Percentiles rank a stretch among this genome's conserved stretches.
These are phyloP conservation scores for Macquaria ambigua DNA, from an alignment of 2,113 vertebrate genomes.

Conservation along the genomic window DNA sequence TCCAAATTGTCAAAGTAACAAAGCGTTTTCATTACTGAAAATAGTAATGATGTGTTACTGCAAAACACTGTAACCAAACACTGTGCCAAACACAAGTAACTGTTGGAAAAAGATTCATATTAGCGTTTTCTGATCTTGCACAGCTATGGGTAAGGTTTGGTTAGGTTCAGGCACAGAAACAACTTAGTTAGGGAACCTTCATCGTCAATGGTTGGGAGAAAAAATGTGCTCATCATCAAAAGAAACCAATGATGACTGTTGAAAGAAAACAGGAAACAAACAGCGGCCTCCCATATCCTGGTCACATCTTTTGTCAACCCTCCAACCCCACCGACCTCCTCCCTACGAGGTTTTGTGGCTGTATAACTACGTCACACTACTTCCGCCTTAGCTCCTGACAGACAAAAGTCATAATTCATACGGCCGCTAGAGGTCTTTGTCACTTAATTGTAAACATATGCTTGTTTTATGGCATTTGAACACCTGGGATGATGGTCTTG, in stretches of 20 bases:
- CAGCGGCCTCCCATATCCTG: neutral
- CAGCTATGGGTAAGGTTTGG: neutral
- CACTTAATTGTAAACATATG: too few species aligned
- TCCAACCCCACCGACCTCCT: neutral
- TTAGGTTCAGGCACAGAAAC: neutral
- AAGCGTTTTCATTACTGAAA: neutral
- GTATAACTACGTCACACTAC: neutral
- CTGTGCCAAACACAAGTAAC: neutral
- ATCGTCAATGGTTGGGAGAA: neutral
- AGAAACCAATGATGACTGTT: neutral
- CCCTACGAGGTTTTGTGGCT: neutral
- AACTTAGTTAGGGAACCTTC: neutral
- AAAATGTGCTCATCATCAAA: neutral
- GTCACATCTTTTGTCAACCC: neutral
- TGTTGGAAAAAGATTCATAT: neutral
- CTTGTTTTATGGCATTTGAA: too few species aligned
- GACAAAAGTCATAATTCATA: neutral
- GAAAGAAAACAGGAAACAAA: neutral
- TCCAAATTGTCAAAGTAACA: neutral
- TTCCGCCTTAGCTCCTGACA: neutral
- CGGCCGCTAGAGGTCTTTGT: neutral
- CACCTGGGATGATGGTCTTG: neutral
- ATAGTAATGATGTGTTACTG: neutral
- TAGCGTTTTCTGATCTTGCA: neutral
- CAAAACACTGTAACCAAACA: neutral